Evolutionary conservation across 2,888 invertebrate species (phyloP).

Genomic region (Portevinia maculata): DNA sequence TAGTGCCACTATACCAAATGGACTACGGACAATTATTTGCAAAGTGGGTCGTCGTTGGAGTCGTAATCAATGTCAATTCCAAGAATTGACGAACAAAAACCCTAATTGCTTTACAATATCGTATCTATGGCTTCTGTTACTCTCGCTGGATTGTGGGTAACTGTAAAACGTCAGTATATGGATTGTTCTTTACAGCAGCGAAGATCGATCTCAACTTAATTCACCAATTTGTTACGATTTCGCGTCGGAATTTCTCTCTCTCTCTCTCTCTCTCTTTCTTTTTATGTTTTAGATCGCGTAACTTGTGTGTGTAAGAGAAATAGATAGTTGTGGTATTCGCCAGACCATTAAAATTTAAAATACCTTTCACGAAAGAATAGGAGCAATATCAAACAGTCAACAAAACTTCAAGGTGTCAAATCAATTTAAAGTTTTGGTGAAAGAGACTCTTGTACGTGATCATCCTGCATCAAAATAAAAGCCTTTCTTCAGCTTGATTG

Average conservation of each 20-base stretch:
- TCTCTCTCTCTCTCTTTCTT: background rate
- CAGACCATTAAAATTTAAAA: slow-evolving; percentile 12
- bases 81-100: slow-evolving; percentile 44
- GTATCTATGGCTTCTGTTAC: slow-evolving; percentile 40
- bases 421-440: slow-evolving; percentile 21
- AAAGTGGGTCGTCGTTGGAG: slow-evolving; percentile 52
- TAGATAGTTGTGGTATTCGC: too few species aligned
- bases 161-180: slow-evolving; percentile 14
- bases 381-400: slow-evolving; percentile 21
- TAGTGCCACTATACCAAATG: slow-evolving; percentile 26
- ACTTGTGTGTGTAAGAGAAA: background rate
- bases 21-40: slow-evolving; percentile 29
- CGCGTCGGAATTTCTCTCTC: background rate
- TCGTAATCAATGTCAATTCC: slow-evolving; percentile 32
- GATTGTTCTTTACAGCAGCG: slow-evolving; percentile 21
- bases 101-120: slow-evolving; percentile 50
- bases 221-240: slow-evolving; percentile 35
- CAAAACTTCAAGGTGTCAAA: slow-evolving; percentile 37
- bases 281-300: background rate
- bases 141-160: slow-evolving; percentile 34
- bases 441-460: slow-evolving; percentile 3
- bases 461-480: slow-evolving; percentile 7
- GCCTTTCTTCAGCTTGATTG: slow-evolving; percentile 10
- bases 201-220: slow-evolving; percentile 12
- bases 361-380: background rate